A percentile compares a stretch with the other conserved stretches of the same genome.
These are phyloP conservation scores for Nerophis lumbriciformis DNA, from an alignment of 2,113 vertebrate genomes.

Conservation along the genomic window DNA sequence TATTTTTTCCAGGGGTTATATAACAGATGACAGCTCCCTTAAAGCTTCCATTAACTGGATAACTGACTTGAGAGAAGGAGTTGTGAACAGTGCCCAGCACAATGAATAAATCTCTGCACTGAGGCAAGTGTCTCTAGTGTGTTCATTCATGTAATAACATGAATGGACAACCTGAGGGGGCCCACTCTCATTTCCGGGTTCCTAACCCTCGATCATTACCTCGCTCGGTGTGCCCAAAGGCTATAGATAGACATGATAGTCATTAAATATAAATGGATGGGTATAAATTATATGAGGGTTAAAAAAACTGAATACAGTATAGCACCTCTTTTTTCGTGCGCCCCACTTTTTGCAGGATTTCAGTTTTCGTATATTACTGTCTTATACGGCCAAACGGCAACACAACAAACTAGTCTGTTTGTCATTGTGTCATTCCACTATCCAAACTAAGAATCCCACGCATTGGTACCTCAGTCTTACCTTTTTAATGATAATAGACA, in stretches of 20 bases:
- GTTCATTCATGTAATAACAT: conserved; percentile 43
- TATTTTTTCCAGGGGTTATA: background rate
- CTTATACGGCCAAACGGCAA: no score
- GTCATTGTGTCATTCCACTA: no score
- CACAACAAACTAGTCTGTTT: no score
- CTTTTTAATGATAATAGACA: no score
- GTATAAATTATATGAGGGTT: background rate
- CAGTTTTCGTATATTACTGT: no score
- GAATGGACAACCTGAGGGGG: conserved; percentile 44
- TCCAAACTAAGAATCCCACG: no score
- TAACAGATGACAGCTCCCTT: conserved; percentile 66
- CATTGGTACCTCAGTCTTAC: no score
- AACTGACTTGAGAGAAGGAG: background rate
- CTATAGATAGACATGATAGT: background rate
- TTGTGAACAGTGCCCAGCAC: background rate
- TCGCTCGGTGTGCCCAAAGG: conserved; percentile 30
- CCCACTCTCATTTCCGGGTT: conserved; percentile 55
- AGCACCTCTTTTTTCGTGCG: no score
- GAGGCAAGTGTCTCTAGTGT: conserved; percentile 25
- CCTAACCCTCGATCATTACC: conserved; percentile 50
- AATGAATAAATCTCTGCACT: conserved; percentile 10
- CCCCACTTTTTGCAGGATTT: no score
- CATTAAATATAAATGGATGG: conserved; percentile 1
- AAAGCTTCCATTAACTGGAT: conserved; percentile 37
- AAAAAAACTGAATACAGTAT: no score